These are phyloP conservation scores for Patiria pectinifera DNA, from an alignment of 53 echinoderm and acorn worm genomes.

Conservation along the genomic window DNA sequence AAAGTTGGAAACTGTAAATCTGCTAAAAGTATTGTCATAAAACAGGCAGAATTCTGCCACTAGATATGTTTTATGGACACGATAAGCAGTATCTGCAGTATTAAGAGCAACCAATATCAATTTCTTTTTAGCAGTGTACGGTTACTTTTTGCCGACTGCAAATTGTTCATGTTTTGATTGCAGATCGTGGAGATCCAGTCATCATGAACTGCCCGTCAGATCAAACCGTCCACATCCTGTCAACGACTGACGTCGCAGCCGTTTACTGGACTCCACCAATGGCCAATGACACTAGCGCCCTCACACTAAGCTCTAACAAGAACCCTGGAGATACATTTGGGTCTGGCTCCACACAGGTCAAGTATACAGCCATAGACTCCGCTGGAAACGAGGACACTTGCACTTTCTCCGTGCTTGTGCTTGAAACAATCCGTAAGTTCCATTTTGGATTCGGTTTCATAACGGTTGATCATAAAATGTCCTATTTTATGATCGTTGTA, in stretches of 20 bases:
- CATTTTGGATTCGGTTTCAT: neutral
- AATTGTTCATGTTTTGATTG: neutral
- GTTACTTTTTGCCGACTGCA: neutral
- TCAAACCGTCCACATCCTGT: slow-evolving; percentile 1
- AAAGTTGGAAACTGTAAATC: too few relatives aligned
- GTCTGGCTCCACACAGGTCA: slow-evolving; percentile 61
- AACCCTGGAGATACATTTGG: slow-evolving; percentile 52
- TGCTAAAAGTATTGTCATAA: too few relatives aligned
- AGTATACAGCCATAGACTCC: slow-evolving; percentile 64
- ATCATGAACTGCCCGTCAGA: slow-evolving; percentile 46
- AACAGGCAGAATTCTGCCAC: too few relatives aligned
- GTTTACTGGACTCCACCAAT: slow-evolving; percentile 61
- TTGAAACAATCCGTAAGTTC: slow-evolving; percentile 36
- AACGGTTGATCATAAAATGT: too few relatives aligned
- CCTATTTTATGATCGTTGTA: too few relatives aligned
- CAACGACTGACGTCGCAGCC: slow-evolving; percentile 20
- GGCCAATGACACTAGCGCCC: slow-evolving; percentile 57
- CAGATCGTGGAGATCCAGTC: slow-evolving; percentile 62
- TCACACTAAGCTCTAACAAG: slow-evolving; percentile 62
- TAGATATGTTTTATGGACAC: too few relatives aligned
- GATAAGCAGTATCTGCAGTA: too few relatives aligned
- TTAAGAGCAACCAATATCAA: too few relatives aligned
- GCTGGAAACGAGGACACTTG: slow-evolving; percentile 55
- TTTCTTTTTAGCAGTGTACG: neutral
- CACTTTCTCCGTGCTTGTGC: slow-evolving; percentile 56